Base-by-base conservation (phyloP, 1,140 invertebrate species). In the Euura saliciscinereae region DNA sequence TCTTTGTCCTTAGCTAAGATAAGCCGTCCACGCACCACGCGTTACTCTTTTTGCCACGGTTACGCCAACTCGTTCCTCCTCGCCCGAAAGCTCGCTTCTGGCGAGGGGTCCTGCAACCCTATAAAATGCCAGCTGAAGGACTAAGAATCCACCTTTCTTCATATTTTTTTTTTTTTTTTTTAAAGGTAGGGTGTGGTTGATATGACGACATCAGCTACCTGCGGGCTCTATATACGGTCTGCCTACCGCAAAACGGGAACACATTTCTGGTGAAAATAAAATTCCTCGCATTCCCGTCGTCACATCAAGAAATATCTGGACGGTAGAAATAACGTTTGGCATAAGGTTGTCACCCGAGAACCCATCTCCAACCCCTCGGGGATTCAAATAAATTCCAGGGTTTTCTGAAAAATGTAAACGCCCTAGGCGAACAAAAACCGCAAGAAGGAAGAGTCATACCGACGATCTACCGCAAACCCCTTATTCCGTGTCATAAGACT, bases 21-120 rank as follows among this genome's bases (percentile, higher is more conserved):
- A 78, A 74, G 78, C 77, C 73, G 66, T 71, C 72, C 77, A 78
- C 77, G 77, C 75, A 71, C 65, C 66, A 64, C 66, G 65, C 75
- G 73, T 78, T 76, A 78, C 66, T 78, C 77, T 78, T 74, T 65
- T 51, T 68, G 65, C 73, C 13, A 45, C 3, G 28, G 51, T n/a
- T 8, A 59, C 51, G 10, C 51, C 51, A 11, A 11, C 13, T 59
- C 51, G 51, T 6, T n/a, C 51, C 3, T 3, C 6, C 51, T 8
- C 64, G 43, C 51, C 6, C 51, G 8, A 71, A 70, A 66, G 68
- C 43, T 65, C 45, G 6, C 74, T 45, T 28, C 28, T 28, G 28
- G 28, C 28, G 28, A 28, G 28, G 28, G 28, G 28, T 28, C 70
- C 66, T 67, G 28, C 46, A 65, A 68, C 75, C 66, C 74, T 68